Base-by-base conservation (phyloP, 2,113 vertebrate genomes). In the Hystrix brachyura region DNA sequence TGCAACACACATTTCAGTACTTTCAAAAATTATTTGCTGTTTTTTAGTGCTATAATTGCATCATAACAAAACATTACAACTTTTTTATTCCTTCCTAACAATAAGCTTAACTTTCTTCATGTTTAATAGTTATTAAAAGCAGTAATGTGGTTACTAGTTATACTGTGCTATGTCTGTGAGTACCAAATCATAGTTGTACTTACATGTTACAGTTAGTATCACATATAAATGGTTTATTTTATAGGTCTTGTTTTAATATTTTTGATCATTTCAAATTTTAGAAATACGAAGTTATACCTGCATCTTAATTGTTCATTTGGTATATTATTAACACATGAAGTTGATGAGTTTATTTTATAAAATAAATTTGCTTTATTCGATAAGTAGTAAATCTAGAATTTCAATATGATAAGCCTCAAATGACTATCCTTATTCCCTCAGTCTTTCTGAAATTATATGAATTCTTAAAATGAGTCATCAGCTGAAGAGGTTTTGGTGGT, bases 1-100 rank as follows among this genome's bases (percentile, higher is more conserved):
- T 88, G 29, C 5, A 92, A 18, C 15, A 87, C 19, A 59, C 19
- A 23, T 76, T 92, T 91, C 25, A 83, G 19, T 57, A 65, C 55
- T 91, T 69, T 7, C 91, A 85, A 95, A 95, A 96, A 92, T 96
- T 11, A 90, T 92, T 83, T 94, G 53, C n/a, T 83, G 38, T 90
- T 90, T 86, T 17, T 95, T 62, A 60, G 13, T 69, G 27, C 95
- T 95, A 32, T 82, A 91, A 80, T 19, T 34, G 11, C 17, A 85
- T 17, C 25, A 65, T 91, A 89, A 69, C 59, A 93, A 46, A 85
- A 91, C 67, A 23, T 91, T 94, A 78, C 0, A 82, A 4, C 43
- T 65, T 85, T 87, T 88, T 71, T 23, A 32, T 57, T 80, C n/a
- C 76, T 93, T 91, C 17, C 29, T 94, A 90, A 64, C 64, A 80